Percentiles rank a stretch among this genome's conserved stretches.
These are phyloP conservation scores for Coluber constrictor DNA, from an alignment of 2,797 vertebrate species.

Conservation along the genomic window DNA sequence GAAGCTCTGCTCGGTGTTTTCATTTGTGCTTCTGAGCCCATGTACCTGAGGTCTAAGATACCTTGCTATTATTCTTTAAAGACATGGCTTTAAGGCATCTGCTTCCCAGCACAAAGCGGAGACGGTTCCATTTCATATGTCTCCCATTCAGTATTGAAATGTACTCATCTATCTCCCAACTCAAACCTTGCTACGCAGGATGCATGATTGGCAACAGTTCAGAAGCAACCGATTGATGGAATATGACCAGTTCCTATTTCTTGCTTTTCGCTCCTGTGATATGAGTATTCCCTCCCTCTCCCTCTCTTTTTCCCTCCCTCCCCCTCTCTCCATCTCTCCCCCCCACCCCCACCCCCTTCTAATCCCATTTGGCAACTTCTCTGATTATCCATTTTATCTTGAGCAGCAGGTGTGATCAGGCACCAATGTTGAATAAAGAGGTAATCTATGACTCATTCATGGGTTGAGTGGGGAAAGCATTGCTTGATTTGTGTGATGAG, in stretches of 20 bases:
- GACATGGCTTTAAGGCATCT: background rate
- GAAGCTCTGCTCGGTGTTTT: background rate
- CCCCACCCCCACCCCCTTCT: background rate
- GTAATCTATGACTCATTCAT: background rate
- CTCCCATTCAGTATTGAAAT: background rate
- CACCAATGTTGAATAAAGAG: background rate
- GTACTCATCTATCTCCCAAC: background rate
- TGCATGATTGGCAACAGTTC: background rate
- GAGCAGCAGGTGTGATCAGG: background rate
- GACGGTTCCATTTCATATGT: background rate
- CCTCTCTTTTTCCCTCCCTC: background rate
- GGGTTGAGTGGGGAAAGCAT: background rate
- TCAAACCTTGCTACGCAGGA: background rate
- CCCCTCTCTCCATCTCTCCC: no score
- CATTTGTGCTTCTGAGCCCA: background rate
- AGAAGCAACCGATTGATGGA: background rate
- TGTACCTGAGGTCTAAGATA: background rate
- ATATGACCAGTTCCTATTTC: background rate
- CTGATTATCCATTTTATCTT: background rate
- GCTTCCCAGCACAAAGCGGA: background rate
- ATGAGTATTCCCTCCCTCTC: background rate
- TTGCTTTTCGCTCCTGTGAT: background rate
- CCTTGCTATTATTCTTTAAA: background rate
- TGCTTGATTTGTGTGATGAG: background rate
- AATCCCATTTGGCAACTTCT: background rate